A percentile compares a stretch with the other conserved stretches of the same genome.
Conservation (phyloP, 2,888 invertebrate genomes). For the Drosophila putrida region DNA sequence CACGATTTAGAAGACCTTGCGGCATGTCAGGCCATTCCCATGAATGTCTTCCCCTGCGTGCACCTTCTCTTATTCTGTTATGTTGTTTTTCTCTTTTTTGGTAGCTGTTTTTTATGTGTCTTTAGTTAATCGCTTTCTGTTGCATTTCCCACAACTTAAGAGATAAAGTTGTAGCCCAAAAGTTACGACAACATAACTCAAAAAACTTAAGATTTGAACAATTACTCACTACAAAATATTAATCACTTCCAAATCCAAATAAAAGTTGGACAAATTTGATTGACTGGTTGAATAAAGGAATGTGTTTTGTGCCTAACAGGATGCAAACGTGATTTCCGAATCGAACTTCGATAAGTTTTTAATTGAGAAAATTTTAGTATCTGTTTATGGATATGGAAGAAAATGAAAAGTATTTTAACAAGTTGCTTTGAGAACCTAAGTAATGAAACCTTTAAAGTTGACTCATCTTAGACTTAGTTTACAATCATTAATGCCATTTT, state of each 20-base stretch:
- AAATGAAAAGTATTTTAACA: too few relatives aligned
- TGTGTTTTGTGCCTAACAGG: too few relatives aligned
- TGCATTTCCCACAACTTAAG: constrained; percentile 51
- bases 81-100: constrained; percentile 9
- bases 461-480: too few relatives aligned
- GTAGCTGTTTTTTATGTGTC: constrained; percentile 17
- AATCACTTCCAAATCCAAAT: constrained; percentile 23
- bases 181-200: constrained; percentile 49
- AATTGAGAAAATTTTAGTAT: too few relatives aligned
- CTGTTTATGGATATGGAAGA: too few relatives aligned
- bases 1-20: constrained; percentile 57
- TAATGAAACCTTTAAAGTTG: too few relatives aligned
- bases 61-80: constrained; percentile 24
- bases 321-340: too few relatives aligned
- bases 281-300: not conserved
- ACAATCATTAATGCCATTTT: too few relatives aligned
- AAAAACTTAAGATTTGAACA: constrained; percentile 35
- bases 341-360: too few relatives aligned
- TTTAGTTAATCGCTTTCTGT: constrained; percentile 56
- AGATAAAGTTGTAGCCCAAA: constrained; percentile 57
- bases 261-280: constrained; percentile 4
- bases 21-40: constrained; percentile 63
- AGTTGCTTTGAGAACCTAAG: too few relatives aligned
- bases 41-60: constrained; percentile 48
- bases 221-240: constrained; percentile 53